Evolutionary conservation across 1,140 invertebrate species (phyloP).

Genomic region (Hycleus phaleratus): DNA sequence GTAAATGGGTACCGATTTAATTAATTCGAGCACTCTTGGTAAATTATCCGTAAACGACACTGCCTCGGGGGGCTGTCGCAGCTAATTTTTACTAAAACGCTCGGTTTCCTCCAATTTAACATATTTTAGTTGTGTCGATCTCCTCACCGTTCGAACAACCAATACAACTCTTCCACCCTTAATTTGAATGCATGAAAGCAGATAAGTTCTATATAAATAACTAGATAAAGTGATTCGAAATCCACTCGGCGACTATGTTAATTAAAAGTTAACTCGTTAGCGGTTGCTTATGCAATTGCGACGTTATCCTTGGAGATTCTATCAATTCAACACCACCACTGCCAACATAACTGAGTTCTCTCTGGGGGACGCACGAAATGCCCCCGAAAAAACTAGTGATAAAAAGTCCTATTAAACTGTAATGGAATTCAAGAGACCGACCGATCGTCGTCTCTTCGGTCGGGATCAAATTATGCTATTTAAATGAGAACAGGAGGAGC

Average conservation of each 20-base stretch:
- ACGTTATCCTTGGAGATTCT: not conserved
- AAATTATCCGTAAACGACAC: conserved; percentile 8
- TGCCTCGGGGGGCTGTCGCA: not conserved
- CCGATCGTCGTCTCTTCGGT: not conserved
- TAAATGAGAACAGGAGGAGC: conserved; percentile 8
- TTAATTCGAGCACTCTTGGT: conserved; percentile 9
- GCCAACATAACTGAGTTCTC: too few relatives aligned
- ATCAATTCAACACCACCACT: too few relatives aligned
- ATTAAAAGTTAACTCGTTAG: conserved; percentile 12
- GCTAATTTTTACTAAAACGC: too few relatives aligned
- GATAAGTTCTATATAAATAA: too few relatives aligned
- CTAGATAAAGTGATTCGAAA: too few relatives aligned
- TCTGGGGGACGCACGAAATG: too few relatives aligned
- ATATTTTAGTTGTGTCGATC: too few relatives aligned
- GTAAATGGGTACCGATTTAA: conserved; percentile 2
- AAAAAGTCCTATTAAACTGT: conserved; percentile 11
- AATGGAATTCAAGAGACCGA: conserved; percentile 4
- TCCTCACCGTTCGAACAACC: too few relatives aligned
- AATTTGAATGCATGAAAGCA: too few relatives aligned
- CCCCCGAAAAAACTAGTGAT: conserved; percentile 1
- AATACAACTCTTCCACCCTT: too few relatives aligned
- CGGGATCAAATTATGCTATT: conserved; percentile 14
- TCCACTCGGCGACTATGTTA: not conserved
- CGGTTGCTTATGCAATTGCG: conserved; percentile 12
- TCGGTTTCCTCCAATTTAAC: too few relatives aligned